These are phyloP conservation scores for Pectinophora gossypiella DNA, from an alignment of 1,140 invertebrate species.

Conservation along the genomic window DNA sequence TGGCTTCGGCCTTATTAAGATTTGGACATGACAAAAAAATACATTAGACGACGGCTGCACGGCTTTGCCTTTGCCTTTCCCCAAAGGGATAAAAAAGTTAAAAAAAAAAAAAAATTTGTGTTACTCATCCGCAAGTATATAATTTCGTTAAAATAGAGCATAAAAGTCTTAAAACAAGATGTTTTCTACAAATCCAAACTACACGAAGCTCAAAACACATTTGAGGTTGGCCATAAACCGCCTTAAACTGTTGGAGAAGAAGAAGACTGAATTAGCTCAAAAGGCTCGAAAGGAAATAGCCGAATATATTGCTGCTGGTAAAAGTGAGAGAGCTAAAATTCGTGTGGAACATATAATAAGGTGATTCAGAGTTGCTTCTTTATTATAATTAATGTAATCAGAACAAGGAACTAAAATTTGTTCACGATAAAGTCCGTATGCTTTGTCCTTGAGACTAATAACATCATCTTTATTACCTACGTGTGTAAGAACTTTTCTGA, in stretches of 20 bases:
- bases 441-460: background rate
- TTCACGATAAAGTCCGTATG: background rate
- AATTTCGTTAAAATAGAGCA: background rate
- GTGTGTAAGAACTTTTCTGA: too few species aligned
- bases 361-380: too few species aligned
- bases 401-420: too few species aligned
- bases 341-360: constrained; percentile 98
- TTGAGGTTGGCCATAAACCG: constrained; percentile 93
- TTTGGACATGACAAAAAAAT: too few species aligned
- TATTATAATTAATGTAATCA: too few species aligned
- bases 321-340: constrained; percentile 96
- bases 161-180: constrained; percentile 68
- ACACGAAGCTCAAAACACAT: constrained; percentile 98
- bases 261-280: constrained; percentile 97
- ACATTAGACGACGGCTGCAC: too few species aligned
- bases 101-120: background rate
- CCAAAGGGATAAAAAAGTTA: too few species aligned
- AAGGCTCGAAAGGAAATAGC: constrained; percentile 98
- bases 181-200: constrained; percentile 93
- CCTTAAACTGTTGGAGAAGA: constrained; percentile 97
- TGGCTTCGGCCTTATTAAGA: too few species aligned
- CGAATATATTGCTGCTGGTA: constrained; percentile 93
- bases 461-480: background rate
- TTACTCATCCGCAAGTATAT: background rate
- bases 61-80: too few species aligned